Evolutionary conservation across 2,113 vertebrate genomes (phyloP).

Genomic region (Willisornis vidua): DNA sequence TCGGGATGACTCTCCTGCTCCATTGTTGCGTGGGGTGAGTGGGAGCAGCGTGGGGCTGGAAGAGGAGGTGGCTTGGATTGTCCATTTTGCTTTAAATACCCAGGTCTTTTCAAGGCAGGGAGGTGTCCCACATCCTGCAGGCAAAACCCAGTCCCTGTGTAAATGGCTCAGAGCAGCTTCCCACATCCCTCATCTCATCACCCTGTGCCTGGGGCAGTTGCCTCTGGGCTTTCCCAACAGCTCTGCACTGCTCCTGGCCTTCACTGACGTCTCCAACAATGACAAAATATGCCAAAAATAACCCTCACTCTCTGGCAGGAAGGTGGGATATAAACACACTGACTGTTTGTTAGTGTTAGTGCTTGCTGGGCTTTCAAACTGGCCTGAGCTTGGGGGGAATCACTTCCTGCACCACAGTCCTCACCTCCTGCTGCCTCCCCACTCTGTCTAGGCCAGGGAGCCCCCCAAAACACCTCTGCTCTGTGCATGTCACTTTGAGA

Average conservation of each 20-base stretch:
- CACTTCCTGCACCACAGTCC: background rate
- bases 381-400: background rate
- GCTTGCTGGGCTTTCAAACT: background rate
- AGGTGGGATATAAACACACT: conserved; percentile 41
- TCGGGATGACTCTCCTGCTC: background rate
- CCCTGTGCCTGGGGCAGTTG: background rate
- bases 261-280: background rate
- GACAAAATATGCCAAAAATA: conserved; percentile 11
- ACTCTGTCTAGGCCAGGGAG: background rate
- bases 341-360: conserved; percentile 7
- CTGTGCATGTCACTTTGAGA: fast-evolving
- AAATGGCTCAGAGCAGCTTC: background rate
- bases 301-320: background rate
- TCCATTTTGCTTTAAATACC: background rate
- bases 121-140: background rate
- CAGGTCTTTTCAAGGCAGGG: background rate
- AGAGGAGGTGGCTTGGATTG: background rate
- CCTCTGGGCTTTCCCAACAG: background rate
- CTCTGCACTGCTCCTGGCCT: background rate
- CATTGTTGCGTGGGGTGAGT: too few relatives aligned
- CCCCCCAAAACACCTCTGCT: background rate
- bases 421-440: background rate
- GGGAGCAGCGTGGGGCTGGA: background rate
- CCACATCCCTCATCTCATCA: background rate
- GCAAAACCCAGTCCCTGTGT: background rate